phyloP scores from a whole-genome alignment of 2,888 invertebrate genomes.

The Amiota communis region DNA sequence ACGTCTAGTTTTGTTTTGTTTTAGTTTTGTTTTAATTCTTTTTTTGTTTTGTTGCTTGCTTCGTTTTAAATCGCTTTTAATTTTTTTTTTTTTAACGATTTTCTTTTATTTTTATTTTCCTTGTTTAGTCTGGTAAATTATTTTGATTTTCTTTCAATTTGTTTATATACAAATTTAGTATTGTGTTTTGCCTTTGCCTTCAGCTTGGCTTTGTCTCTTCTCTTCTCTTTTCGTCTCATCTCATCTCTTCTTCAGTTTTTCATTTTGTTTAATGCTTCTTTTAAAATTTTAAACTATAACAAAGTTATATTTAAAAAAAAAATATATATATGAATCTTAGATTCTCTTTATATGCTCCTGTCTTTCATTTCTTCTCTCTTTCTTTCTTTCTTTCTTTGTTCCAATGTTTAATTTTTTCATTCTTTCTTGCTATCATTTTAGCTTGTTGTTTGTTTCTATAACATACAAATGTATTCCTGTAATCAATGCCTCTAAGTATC shows the following conservation, averaged over 20 bases:
- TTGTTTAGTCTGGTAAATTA: too few relatives aligned
- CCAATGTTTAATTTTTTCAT: not conserved
- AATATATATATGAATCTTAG: not conserved
- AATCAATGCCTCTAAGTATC: too few relatives aligned
- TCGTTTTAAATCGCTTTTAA: too few relatives aligned
- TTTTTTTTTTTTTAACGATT: too few relatives aligned
- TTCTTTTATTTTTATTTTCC: too few relatives aligned
- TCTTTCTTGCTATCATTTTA: not conserved
- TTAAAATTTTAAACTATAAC: constrained; percentile 3
- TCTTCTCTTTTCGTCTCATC: too few relatives aligned
- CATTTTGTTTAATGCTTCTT: not conserved
- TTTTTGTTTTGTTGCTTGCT: too few relatives aligned
- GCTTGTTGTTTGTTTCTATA: not conserved
- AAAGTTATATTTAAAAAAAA: constrained; percentile 6
- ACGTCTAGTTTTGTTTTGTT: too few relatives aligned
- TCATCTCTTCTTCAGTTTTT: not conserved
- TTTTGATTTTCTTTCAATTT: too few relatives aligned
- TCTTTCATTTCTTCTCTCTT: not conserved
- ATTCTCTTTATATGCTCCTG: not conserved
- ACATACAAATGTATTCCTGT: not conserved
- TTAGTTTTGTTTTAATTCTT: too few relatives aligned
- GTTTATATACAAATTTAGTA: not conserved
- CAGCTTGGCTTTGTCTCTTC: not conserved
- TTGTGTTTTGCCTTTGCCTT: not conserved
- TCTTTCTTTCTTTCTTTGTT: not conserved